Evolutionary conservation across 23 tunicate genomes (phyloP).

Genomic region (Halocynthia aurantium): DNA sequence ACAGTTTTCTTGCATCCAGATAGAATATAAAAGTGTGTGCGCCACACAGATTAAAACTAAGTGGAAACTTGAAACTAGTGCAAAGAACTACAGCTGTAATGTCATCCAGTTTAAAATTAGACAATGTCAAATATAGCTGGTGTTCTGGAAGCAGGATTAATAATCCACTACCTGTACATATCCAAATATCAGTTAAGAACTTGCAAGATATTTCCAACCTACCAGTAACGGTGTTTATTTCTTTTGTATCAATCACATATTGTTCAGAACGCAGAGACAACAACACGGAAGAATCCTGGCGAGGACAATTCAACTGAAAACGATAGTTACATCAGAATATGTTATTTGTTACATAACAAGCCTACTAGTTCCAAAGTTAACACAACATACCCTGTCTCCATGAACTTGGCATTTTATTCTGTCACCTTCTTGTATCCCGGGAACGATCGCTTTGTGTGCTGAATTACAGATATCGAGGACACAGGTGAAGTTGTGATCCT

Average conservation of each 20-base stretch:
- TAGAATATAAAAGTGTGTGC: too few relatives aligned
- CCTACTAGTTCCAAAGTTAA: background rate
- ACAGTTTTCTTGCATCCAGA: too few relatives aligned
- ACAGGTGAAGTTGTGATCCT: conserved; percentile 9
- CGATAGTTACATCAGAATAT: too few relatives aligned
- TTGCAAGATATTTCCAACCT: conserved; percentile 2
- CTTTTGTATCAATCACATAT: conserved; percentile 5
- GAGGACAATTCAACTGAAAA: conserved; percentile 10
- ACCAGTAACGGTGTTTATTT: background rate
- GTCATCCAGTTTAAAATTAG: too few relatives aligned
- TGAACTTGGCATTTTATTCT: conserved; percentile 3
- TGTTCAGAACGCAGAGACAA: conserved; percentile 2
- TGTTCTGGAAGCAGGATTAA: too few relatives aligned
- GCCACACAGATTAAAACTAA: too few relatives aligned
- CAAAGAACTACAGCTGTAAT: too few relatives aligned
- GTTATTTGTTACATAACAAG: too few relatives aligned
- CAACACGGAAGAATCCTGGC: background rate
- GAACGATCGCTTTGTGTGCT: conserved; percentile 8
- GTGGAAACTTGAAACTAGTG: too few relatives aligned
- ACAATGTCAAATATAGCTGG: too few relatives aligned
- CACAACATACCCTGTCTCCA: conserved; percentile 4
- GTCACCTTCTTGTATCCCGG: background rate
- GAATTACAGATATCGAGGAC: conserved; percentile 9
- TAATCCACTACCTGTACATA: too few relatives aligned
- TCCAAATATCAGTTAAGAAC: too few relatives aligned